Conservation (phyloP, 2,888 invertebrate species). For the Eledona agricola region DNA sequence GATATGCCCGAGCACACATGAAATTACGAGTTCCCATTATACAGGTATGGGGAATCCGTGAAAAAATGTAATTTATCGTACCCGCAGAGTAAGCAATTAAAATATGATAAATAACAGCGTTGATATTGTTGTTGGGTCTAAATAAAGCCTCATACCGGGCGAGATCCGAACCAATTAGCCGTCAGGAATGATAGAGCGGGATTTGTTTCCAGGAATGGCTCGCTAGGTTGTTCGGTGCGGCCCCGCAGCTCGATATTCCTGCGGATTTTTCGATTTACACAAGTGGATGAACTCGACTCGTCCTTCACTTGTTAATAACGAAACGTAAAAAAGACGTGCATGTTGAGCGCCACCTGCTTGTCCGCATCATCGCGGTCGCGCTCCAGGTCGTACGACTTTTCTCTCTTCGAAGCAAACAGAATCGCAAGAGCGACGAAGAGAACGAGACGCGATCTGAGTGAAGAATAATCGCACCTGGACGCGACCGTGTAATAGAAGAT, state of each 20-base stretch:
- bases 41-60: constrained; percentile 13
- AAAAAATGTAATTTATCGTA: constrained; percentile 25
- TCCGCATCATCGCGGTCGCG: too few relatives aligned
- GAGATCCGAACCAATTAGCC: too few relatives aligned
- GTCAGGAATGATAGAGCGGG: too few relatives aligned
- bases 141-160: not conserved
- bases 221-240: constrained; percentile 9
- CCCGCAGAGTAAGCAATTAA: constrained; percentile 27
- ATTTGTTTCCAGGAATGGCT: not conserved
- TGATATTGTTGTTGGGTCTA: constrained; percentile 23
- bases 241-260: constrained; percentile 11
- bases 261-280: constrained; percentile 12
- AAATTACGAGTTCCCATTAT: constrained; percentile 30
- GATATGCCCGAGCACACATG: constrained; percentile 24
- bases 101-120: constrained; percentile 28
- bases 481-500: constrained; percentile 45
- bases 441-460: not conserved
- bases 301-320: constrained; percentile 36
- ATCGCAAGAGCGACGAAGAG: constrained; percentile 11
- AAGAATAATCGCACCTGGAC: constrained; percentile 31
- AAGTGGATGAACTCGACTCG: constrained; percentile 21
- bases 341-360: constrained; percentile 39
- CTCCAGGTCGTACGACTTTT: too few relatives aligned
- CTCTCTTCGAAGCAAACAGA: too few relatives aligned
- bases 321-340: constrained; percentile 29